phyloP scores from a whole-genome alignment of 1,140 invertebrate species.

The Camponotus pennsylvanicus region DNA sequence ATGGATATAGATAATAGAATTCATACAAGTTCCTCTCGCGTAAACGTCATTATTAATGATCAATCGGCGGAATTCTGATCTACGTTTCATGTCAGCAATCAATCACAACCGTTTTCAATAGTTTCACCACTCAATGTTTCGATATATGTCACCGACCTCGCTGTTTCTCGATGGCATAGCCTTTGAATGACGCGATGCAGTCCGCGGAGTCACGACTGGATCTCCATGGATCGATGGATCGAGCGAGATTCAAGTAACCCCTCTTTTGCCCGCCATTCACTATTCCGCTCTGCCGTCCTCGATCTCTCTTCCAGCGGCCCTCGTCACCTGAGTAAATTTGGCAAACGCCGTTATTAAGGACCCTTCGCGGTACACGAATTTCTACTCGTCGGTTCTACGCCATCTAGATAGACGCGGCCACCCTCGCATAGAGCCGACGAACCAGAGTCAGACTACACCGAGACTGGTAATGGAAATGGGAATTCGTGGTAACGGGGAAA shows the following conservation, averaged over 20 bases:
- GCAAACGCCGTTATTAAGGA: conserved; percentile 62
- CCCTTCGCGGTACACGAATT: conserved; percentile 69
- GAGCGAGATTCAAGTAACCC: conserved; percentile 23
- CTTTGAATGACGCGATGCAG: conserved; percentile 55
- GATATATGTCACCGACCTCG: background rate
- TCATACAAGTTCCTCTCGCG: background rate
- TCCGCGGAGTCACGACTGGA: conserved; percentile 2
- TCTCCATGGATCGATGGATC: conserved; percentile 53
- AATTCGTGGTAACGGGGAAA: conserved; percentile 70
- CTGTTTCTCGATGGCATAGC: conserved; percentile 16
- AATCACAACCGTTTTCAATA: conserved; percentile 10
- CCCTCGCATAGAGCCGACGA: background rate
- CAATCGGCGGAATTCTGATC: conserved; percentile 3
- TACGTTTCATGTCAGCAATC: background rate
- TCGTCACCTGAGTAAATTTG: conserved; percentile 63
- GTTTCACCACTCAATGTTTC: conserved; percentile 27
- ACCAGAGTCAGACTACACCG: conserved; percentile 2
- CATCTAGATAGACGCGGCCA: conserved; percentile 55
- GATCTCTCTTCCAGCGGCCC: background rate
- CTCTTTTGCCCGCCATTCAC: conserved; percentile 10
- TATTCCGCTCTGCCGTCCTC: background rate
- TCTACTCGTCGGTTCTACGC: conserved; percentile 65
- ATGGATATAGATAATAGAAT: background rate
- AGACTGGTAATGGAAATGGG: conserved; percentile 72
- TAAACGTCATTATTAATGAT: conserved; percentile 27